Base-by-base conservation (phyloP, 2,888 invertebrate genomes). In the Drosophila longiperda region DNA sequence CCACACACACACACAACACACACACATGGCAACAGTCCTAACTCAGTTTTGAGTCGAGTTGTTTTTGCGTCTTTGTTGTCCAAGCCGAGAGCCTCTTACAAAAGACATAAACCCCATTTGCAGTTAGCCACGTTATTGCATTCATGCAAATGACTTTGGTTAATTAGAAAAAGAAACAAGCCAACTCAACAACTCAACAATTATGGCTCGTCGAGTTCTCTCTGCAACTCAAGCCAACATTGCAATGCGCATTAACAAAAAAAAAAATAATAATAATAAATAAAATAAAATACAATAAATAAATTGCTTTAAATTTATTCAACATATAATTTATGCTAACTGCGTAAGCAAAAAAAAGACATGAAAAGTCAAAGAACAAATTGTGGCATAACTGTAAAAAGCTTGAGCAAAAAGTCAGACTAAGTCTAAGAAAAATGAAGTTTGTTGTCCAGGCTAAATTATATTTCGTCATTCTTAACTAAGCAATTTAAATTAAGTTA, bases 121-220 rank as follows among this genome's bases (percentile, higher is more conserved):
- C 89, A 87, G 84, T 85, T 89, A 87, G 87, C 89, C 82, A 89
- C 84, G 82, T 87, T 84, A 89, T 84, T 45, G 45, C 45, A 23
- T 45, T 84, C 89, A 85, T 85, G 89, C 85, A 89, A 85, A 87
- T 89, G 85, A 80, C 85, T 82, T 80, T 84, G 82, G 72, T 78
- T 89, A 85, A 85, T 85, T 85, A 85, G 82, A 75, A 82, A 88
- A 75, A 48, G 54, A 62, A 61, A 49, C 62, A 58, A 50, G 57
- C 26, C 1, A 66, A 75, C 45, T 23, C 23, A 77, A 38, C 1
- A 66, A 75, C 45, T 23, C 23, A 77, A 38, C n/a, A 45, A 45
- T 61, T 75, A 66, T 70, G 62, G 23, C 55, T 58, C 49, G 49
- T 8, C 15, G 45, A 38, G 55, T 49, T 54, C 49, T 50, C 2